Conservation (phyloP, 1,140 invertebrate genomes). For the Marisa cornuarietis region DNA sequence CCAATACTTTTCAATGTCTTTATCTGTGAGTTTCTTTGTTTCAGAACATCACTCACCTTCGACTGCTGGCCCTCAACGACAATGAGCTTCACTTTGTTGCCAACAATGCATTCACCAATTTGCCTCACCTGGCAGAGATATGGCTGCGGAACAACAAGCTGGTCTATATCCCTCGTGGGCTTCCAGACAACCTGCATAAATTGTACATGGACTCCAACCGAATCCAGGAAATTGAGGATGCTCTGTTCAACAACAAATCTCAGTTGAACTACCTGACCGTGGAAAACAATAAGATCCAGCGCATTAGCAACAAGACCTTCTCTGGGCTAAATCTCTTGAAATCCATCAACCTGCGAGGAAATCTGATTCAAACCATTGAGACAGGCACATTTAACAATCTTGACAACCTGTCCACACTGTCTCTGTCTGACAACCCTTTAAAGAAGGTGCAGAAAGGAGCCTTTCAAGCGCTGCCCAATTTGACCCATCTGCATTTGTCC, state of each 20-base stretch:
- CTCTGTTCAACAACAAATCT: constrained; percentile 45
- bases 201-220: constrained; percentile 56
- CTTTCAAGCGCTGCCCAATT: constrained; percentile 61
- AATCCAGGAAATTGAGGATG: constrained; percentile 51
- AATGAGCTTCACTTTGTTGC: constrained; percentile 82
- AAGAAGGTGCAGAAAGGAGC: constrained; percentile 53
- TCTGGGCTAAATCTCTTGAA: constrained; percentile 76
- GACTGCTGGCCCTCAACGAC: constrained; percentile 81
- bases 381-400: constrained; percentile 45
- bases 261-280: constrained; percentile 63
- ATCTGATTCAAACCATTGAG: constrained; percentile 40
- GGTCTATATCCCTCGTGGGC: constrained; percentile 76
- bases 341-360: constrained; percentile 69
- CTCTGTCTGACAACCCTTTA: constrained; percentile 67
- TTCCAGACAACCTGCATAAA: constrained; percentile 62
- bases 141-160: constrained; percentile 62
- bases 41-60: constrained; percentile 86
- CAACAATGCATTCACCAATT: constrained; percentile 84
- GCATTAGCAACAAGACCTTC: constrained; percentile 75
- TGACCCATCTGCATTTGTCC: constrained; percentile 78
- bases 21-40: constrained; percentile 63
- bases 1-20: neutral
- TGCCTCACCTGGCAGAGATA: constrained; percentile 77
- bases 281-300: constrained; percentile 75
- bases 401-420: constrained; percentile 68